Percentiles rank a stretch among this genome's conserved stretches.
These are phyloP conservation scores for Trissoscelio sp. DNA, from an alignment of 2,888 invertebrate species.

Conservation along the genomic window DNA sequence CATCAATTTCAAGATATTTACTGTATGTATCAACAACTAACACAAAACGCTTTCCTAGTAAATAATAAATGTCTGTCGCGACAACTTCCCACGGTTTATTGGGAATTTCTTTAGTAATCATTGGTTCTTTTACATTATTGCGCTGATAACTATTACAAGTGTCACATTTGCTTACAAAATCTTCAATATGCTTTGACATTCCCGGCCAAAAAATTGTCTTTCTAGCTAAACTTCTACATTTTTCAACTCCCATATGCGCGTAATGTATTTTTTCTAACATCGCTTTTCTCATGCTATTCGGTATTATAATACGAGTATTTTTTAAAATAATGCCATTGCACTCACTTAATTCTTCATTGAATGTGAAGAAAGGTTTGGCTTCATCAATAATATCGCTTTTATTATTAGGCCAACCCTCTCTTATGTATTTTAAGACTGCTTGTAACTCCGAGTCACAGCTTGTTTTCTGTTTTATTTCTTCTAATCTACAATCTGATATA, in stretches of 20 bases:
- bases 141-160: slow-evolving; percentile 16
- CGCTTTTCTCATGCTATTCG: slow-evolving; percentile 38
- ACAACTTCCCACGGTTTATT: slow-evolving; percentile 57
- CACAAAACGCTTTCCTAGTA: slow-evolving; percentile 66
- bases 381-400: slow-evolving; percentile 43
- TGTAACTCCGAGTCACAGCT: slow-evolving; percentile 50
- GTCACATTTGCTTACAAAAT: slow-evolving; percentile 40
- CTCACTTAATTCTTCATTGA: slow-evolving; percentile 56
- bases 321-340: slow-evolving; percentile 62
- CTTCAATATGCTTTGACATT: slow-evolving; percentile 58
- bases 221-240: slow-evolving; percentile 60
- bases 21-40: slow-evolving; percentile 71
- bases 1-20: slow-evolving; percentile 31
- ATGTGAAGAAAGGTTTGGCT: slow-evolving; percentile 60
- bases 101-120: slow-evolving; percentile 61
- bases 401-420: slow-evolving; percentile 67
- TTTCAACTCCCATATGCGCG: slow-evolving; percentile 63
- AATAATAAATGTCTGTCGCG: slow-evolving; percentile 60
- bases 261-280: slow-evolving; percentile 63
- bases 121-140: slow-evolving; percentile 54
- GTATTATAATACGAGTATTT: slow-evolving; percentile 61
- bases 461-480: slow-evolving; percentile 59
- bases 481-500: slow-evolving; percentile 46
- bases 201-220: slow-evolving; percentile 64
- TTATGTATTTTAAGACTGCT: slow-evolving; percentile 48